Base-by-base conservation (phyloP, 2,888 invertebrate genomes). In the Eupsilia transversa region DNA sequence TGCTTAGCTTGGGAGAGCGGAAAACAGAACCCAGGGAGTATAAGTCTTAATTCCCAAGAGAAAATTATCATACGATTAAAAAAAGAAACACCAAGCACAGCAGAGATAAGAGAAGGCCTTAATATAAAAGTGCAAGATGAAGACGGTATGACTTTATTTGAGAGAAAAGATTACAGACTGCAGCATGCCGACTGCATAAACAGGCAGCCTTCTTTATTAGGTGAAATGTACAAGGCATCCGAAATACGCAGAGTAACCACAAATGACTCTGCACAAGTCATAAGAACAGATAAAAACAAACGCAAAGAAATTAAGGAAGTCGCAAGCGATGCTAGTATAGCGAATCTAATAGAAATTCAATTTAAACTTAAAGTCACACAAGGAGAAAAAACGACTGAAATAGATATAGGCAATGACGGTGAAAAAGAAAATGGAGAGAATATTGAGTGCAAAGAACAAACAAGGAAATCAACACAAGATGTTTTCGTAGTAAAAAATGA, bases 261-360 rank as follows among this genome's bases (percentile, higher is more conserved):
- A 20, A 85, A 89, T 72, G 87, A 85, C 38, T 72, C 86, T 54
- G 75, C 84, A 6, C 83, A 87, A 33, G 90, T 90, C 12, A 82
- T 87, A 46, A 74, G 41, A 49, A 66, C 79, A 54, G 80, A 89
- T 33, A 86, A 88, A 68, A 82, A 76, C 5, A 73, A 83, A 49
- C 68, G 78, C 9, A 73, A 84, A 68, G 80, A 89, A 30, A 70
- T 85, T 3, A 72, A 71, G 4, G 84, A 90, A 60, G 75, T 71
- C 2, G 90, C 82, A 80, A 93, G 91, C 69, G 88, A 91, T 20
- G 80, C 79, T 3, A 94, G 93, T 80, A 68, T 92, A 49, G 82
- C 90, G 17, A 94, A 94, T 84, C 85, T 92, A 54, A 90, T 95
- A 65, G 95, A 95, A 89, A 94, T 96, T 56, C 91, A 93, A 78